Base-by-base conservation (phyloP, 2,888 invertebrate species). In the Parnassius smintheus region DNA sequence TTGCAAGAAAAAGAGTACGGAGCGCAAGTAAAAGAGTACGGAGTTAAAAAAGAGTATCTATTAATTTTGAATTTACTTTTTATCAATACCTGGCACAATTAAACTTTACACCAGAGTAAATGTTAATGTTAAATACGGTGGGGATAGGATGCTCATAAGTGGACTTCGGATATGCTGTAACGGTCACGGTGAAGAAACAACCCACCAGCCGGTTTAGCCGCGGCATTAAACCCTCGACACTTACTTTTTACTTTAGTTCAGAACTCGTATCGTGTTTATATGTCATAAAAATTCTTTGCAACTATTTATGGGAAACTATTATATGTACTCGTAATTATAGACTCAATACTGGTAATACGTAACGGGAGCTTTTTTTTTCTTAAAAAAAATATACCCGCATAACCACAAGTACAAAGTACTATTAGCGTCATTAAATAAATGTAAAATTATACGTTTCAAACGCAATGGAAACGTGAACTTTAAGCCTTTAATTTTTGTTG, bases 371-470 rank as follows among this genome's bases (percentile, higher is more conserved):
- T 56, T 62, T 62, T 55, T 66, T 58, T 62, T 62, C 51, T 65
- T 58, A 69, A 70, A 70, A 66, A 66, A 67, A 68, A 68, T 68
- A 71, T 66, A 64, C 57, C 56, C 61, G 63, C 58, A 60, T 66
- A 72, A 72, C 68, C 65, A 67, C 68, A 66, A 68, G 66, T 67
- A 71, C 68, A 69, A 69, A 68, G 63, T 69, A 65, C 67, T 64
- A 71, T 72, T 72, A 73, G 53, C 64, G 59, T 67, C 70, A 68
- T 72, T 71, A 69, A 68, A 68, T 67, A 70, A 66, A 67, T 70
- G 70, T 70, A 72, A 73, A 73, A 73, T 75, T 70, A 73, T 70
- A 73, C 66, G 66, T 67, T 62, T 46, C 42, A 22, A 49, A 56
- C 35, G 58, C 42, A 62, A 62, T 61, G 62, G 60, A 60, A 62